phyloP scores from a whole-genome alignment of 2,888 invertebrate genomes.

The Yponomeuta sedellus region DNA sequence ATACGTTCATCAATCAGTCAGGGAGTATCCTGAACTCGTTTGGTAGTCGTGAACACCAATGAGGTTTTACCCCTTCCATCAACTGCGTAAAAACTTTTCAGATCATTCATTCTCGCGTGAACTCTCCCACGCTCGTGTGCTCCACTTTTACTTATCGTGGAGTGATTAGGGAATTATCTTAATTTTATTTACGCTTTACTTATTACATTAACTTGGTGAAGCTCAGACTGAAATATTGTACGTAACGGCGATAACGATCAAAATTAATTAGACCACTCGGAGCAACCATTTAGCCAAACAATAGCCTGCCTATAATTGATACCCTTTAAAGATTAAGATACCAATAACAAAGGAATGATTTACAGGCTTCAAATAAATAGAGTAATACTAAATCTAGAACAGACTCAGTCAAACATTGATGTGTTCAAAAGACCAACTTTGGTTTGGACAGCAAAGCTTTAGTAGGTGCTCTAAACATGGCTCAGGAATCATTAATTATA shows the following conservation, averaged over 20 bases:
- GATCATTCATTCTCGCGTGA: slow-evolving; percentile 68
- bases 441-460: no score
- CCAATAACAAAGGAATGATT: neutral
- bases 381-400: no score
- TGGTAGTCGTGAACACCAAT: slow-evolving; percentile 61
- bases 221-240: neutral
- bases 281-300: neutral
- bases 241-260: neutral
- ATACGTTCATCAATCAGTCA: slow-evolving; percentile 70
- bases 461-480: no score
- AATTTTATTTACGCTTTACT: neutral
- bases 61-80: slow-evolving; percentile 45
- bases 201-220: neutral
- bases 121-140: slow-evolving; percentile 17
- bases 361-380: no score
- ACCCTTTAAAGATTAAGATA: neutral
- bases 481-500: no score
- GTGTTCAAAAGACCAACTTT: no score
- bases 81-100: slow-evolving; percentile 65
- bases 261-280: neutral
- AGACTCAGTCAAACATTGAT: no score
- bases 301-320: neutral
- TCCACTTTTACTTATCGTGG: neutral
- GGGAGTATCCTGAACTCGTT: slow-evolving; percentile 57
- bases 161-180: neutral